Conservation (phyloP, 1,140 invertebrate species). For the Paraescarpia echinospica region DNA sequence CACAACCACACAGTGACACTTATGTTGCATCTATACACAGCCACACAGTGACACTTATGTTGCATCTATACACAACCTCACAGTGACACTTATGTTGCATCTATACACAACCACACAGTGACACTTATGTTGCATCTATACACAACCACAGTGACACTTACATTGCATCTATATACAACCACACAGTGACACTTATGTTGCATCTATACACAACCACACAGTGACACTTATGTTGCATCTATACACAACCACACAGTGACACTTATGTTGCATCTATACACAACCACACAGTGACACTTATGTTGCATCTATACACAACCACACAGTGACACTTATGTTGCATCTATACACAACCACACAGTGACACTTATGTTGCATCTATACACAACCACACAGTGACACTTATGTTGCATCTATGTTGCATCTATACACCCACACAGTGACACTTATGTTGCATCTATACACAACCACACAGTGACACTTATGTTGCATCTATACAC, state of each 20-base stretch:
- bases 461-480: constrained; percentile 1
- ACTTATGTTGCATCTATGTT: constrained; percentile 60
- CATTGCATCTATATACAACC: constrained; percentile 9
- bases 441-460: not conserved
- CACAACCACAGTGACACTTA: not conserved
- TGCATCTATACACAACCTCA: constrained; percentile 13
- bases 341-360: constrained; percentile 15
- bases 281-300: not conserved
- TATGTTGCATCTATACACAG: constrained; percentile 6
- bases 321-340: not conserved
- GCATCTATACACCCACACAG: constrained; percentile 33
- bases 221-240: not conserved
- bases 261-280: constrained; percentile 3
- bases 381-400: too few species aligned
- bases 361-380: not conserved
- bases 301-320: constrained; percentile 12
- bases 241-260: constrained; percentile 5
- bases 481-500: constrained; percentile 7
- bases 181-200: not conserved
- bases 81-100: not conserved
- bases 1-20: not conserved
- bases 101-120: constrained; percentile 9
- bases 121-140: not conserved
- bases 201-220: constrained; percentile 15
- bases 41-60: not conserved